These are phyloP conservation scores for Picus viridis DNA, from an alignment of 2,797 vertebrate species.

Conservation along the genomic window DNA sequence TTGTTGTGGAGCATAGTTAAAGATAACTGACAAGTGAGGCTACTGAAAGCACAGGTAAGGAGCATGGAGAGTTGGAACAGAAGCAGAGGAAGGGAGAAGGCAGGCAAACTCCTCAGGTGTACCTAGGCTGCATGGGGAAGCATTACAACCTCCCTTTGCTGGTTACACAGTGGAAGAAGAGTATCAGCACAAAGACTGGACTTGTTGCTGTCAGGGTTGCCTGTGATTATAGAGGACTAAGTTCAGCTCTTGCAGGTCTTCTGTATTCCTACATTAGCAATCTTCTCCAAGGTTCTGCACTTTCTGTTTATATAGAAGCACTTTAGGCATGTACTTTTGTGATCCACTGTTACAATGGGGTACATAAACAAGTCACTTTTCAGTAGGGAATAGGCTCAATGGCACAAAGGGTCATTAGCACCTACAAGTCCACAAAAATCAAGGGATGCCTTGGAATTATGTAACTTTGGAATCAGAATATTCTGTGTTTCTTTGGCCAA, in stretches of 20 bases:
- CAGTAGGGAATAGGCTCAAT: background rate
- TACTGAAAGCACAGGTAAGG: background rate
- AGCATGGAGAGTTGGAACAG: background rate
- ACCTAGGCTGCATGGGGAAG: background rate
- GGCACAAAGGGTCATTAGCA: background rate
- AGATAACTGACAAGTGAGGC: background rate
- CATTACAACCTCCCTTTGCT: background rate
- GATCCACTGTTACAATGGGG: background rate
- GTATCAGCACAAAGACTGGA: background rate
- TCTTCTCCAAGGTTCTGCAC: background rate
- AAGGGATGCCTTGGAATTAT: background rate
- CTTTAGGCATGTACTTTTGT: background rate
- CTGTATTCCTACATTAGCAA: background rate
- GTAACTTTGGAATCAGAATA: background rate
- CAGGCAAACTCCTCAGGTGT: background rate
- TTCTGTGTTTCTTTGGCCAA: background rate
- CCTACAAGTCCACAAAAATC: background rate
- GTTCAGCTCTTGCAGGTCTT: background rate
- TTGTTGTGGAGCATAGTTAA: background rate
- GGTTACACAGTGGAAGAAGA: background rate
- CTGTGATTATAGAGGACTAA: background rate
- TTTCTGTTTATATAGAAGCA: background rate
- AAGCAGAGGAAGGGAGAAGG: background rate
- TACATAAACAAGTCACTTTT: background rate
- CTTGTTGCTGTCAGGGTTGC: background rate